A percentile compares a stretch with the other conserved stretches of the same genome.
Conservation (phyloP, 2,113 vertebrate species). For the Ariopsis seemanni region DNA sequence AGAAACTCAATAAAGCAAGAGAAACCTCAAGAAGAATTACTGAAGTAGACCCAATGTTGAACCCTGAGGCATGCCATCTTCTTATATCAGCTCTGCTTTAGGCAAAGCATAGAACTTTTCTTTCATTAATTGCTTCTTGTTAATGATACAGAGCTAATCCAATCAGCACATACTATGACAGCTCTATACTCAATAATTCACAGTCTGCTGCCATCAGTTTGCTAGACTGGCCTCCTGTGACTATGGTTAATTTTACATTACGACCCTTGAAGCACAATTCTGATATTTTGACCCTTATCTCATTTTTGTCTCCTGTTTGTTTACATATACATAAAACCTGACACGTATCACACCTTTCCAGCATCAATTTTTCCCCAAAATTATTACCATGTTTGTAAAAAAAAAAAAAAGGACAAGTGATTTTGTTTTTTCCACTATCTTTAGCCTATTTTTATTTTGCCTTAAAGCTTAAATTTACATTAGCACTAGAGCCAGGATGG, state of each 20-base stretch:
- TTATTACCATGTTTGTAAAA: neutral
- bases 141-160: conserved; percentile 12
- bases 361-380: neutral
- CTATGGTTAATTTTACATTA: neutral
- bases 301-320: neutral
- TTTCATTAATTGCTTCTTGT: neutral
- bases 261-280: neutral
- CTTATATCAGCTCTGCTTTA: neutral
- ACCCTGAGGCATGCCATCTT: neutral
- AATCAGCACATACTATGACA: neutral
- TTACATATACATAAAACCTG: neutral
- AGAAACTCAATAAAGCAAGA: neutral
- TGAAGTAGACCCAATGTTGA: neutral
- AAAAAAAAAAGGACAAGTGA: neutral
- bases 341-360: neutral
- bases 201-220: neutral
- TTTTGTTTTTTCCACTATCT: neutral
- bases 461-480: neutral
- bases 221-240: neutral
- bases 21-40: neutral
- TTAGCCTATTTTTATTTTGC: neutral
- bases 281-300: neutral
- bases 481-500: neutral
- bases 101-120: neutral
- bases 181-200: neutral